Base-by-base conservation (phyloP, 2,888 invertebrate species). In the Xylophagus ater region DNA sequence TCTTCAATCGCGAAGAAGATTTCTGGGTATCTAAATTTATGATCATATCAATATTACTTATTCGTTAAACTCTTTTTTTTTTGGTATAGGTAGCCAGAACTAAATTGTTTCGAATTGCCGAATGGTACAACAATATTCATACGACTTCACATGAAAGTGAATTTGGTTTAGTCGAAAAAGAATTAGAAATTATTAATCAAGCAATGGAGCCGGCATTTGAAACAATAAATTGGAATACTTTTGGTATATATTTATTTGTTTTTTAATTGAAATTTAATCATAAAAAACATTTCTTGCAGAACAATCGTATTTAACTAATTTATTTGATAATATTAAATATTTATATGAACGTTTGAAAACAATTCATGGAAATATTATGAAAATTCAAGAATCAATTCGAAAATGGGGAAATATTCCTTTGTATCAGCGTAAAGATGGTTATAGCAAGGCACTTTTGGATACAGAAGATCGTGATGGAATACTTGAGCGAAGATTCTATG, bases 41-140 rank as follows among this genome's bases (percentile, higher is more conserved):
- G 19, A 15, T 29, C 3, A 10, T 24, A 12, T 21, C 25, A 26
- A 32, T 40, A 15, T 35, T 34, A 32, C 17, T 64, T 18, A 51
- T 50, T 35, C 12, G 26, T 43, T 45, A 24, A 21, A 41, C 19
- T 36, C 10, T 23, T 26, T 8, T 33, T 30, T 33, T 37, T 13
- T 17, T 15, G n/a, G n/a, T 45, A 19, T 45, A 73, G 73, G 68
- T 68, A 43, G 71, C 71, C 14, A 65, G 72, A 56, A 66, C 70
- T 40, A 72, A 72, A 24, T 53, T 74, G 7, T 69, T 69, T 49
- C 69, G 78, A n/a, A 74, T 78, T n/a, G 71, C 76, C 4, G 70
- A 76, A 31, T 79, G 88, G 81, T 92, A 90, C 62, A 93, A 93
- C 57, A 77, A 78, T 46, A 76, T 90, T 29, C 72, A 80, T 34